A percentile compares a stretch with the other conserved stretches of the same genome.
phyloP scores from a whole-genome alignment of 2,113 vertebrate species.

The Pluvianellus socialis region DNA sequence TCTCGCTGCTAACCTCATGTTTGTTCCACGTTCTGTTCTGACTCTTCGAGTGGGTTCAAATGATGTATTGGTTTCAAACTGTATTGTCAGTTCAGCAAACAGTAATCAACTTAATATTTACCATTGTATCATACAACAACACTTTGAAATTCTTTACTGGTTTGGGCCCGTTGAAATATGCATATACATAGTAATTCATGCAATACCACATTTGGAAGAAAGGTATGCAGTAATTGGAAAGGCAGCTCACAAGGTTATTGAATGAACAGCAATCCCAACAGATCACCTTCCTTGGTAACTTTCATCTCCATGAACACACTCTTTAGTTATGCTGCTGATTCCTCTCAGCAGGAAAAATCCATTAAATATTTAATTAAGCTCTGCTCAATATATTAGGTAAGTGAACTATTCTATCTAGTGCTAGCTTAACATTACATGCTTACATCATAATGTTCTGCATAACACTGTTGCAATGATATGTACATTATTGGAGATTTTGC shows the following conservation, averaged over 20 bases:
- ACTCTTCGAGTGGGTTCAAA: background rate
- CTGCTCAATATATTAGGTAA: conserved; percentile 16
- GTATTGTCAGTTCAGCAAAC: background rate
- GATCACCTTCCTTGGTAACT: background rate
- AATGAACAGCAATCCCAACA: background rate
- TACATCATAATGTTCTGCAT: background rate
- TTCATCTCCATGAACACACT: background rate
- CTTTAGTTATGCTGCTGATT: conserved; percentile 29
- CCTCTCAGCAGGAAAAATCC: background rate
- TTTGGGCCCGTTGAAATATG: background rate
- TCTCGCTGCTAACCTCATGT: background rate
- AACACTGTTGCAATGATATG: background rate
- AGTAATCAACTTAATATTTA: background rate
- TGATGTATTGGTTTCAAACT: background rate
- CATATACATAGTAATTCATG: background rate
- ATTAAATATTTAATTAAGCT: conserved; percentile 55
- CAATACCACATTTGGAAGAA: background rate
- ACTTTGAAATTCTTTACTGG: background rate
- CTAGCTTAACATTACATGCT: background rate
- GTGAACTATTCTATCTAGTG: background rate
- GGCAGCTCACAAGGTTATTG: background rate
- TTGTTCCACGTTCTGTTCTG: background rate
- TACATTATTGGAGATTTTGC: background rate
- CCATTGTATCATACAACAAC: background rate
- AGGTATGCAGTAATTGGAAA: background rate